A percentile compares a stretch with the other conserved stretches of the same genome.
These are phyloP conservation scores for Brachyistius frenatus DNA, from an alignment of 2,113 vertebrate genomes.

Conservation along the genomic window DNA sequence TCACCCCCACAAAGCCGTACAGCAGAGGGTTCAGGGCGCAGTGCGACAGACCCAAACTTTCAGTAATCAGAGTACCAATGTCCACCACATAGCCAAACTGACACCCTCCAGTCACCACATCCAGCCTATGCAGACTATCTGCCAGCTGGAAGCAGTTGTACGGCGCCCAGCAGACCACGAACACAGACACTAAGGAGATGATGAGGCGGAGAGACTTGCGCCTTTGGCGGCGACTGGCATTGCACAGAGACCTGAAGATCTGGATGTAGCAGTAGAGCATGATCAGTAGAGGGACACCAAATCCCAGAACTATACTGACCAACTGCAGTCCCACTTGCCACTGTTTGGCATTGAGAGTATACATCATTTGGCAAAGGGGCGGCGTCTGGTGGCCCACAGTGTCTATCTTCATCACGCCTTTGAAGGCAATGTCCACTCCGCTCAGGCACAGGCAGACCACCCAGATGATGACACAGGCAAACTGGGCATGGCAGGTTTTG, in stretches of 20 bases:
- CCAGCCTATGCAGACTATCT: slow-evolving; percentile 79
- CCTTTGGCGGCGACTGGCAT: slow-evolving; percentile 79
- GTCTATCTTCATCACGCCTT: slow-evolving; percentile 36
- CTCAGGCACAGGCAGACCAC: slow-evolving; percentile 77
- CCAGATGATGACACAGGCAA: slow-evolving; percentile 84
- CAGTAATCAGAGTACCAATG: slow-evolving; percentile 78
- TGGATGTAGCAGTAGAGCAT: slow-evolving; percentile 88
- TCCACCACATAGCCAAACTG: slow-evolving; percentile 75
- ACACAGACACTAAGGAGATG: slow-evolving; percentile 80
- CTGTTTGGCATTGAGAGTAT: slow-evolving; percentile 45
- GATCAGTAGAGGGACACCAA: slow-evolving; percentile 83
- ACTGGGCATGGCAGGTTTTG: slow-evolving; percentile 79
- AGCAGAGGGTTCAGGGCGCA: slow-evolving; percentile 89
- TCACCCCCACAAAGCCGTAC: slow-evolving; percentile 87
- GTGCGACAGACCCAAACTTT: slow-evolving; percentile 85
- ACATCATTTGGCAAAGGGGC: slow-evolving; percentile 72
- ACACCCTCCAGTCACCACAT: slow-evolving; percentile 66
- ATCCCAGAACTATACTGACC: slow-evolving; percentile 80
- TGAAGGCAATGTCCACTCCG: slow-evolving; percentile 79
- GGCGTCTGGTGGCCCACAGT: rapidly evolving
- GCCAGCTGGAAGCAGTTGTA: slow-evolving; percentile 83
- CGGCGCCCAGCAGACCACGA: slow-evolving; percentile 87
- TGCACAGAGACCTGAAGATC: slow-evolving; percentile 84
- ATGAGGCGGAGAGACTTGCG: slow-evolving; percentile 84
- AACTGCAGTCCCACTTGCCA: slow-evolving; percentile 82